Conservation (phyloP, 1,140 invertebrate species). For the Drosophila watanabei region DNA sequence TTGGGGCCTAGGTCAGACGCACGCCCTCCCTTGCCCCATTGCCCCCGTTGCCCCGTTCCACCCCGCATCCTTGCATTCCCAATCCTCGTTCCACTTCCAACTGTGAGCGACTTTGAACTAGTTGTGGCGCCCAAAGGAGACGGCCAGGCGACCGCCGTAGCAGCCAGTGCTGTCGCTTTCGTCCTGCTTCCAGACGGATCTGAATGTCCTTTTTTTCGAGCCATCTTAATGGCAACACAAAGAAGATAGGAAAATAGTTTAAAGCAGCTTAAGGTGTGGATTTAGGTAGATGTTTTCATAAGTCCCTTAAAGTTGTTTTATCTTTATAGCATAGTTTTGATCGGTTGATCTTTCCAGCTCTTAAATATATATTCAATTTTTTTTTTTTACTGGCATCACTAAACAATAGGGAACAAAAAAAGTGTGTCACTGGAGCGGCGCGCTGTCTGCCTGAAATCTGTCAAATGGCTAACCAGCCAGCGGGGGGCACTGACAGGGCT, state of each 20-base stretch:
- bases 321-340: not conserved
- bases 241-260: too few relatives aligned
- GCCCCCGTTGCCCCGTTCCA: not conserved
- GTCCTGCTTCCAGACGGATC: not conserved
- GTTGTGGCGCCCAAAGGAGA: conserved; percentile 42
- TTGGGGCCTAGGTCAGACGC: conserved; percentile 82
- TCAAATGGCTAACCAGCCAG: conserved; percentile 75
- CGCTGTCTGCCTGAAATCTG: conserved; percentile 56
- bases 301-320: not conserved
- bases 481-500: conserved; percentile 4
- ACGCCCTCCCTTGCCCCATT: not conserved
- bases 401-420: not conserved
- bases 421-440: conserved; percentile 14
- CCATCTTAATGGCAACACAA: not conserved
- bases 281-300: not conserved
- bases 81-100: conserved; percentile 1
- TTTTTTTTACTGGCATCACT: not conserved
- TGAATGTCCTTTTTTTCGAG: not conserved
- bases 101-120: conserved; percentile 67
- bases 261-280: not conserved
- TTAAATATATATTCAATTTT: not conserved
- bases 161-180: not conserved
- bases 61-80: conserved; percentile 1
- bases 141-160: conserved; percentile 1
- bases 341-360: not conserved